phyloP scores from a whole-genome alignment of 1,140 invertebrate genomes.

The Drosophila trapezifrons region DNA sequence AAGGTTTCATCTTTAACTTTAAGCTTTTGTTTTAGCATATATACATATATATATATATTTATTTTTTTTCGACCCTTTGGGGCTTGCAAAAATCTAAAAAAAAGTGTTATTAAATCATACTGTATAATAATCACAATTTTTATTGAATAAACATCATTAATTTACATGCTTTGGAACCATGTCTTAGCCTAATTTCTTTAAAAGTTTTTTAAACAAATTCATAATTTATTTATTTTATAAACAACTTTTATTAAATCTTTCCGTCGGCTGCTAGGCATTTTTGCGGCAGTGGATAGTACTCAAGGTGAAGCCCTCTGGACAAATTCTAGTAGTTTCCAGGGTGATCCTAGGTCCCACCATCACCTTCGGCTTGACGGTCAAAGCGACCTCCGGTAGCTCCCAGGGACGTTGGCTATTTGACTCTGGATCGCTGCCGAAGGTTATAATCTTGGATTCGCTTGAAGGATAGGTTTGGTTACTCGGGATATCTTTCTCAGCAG shows the following conservation, averaged over 20 bases:
- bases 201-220: neutral
- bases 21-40: too few relatives aligned
- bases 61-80: too few relatives aligned
- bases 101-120: too few relatives aligned
- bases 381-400: neutral
- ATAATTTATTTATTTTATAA: neutral
- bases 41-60: too few relatives aligned
- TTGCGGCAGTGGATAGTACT: slow-evolving; percentile 47
- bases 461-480: neutral
- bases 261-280: slow-evolving; percentile 3
- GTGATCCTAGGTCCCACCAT: slow-evolving; percentile 48
- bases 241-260: slow-evolving; percentile 7
- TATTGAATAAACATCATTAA: too few relatives aligned
- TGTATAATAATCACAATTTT: too few relatives aligned
- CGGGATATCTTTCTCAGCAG: neutral
- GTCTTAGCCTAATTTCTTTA: neutral
- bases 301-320: slow-evolving; percentile 37
- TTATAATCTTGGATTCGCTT: slow-evolving; percentile 20
- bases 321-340: slow-evolving; percentile 43
- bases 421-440: slow-evolving; percentile 5
- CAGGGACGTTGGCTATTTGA: neutral
- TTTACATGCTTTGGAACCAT: neutral
- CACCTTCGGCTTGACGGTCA: neutral
- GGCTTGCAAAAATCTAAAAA: too few relatives aligned
- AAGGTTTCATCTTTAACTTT: too few relatives aligned